Evolutionary conservation across 2,113 vertebrate genomes (phyloP).

Genomic region (Mirza zaza): DNA sequence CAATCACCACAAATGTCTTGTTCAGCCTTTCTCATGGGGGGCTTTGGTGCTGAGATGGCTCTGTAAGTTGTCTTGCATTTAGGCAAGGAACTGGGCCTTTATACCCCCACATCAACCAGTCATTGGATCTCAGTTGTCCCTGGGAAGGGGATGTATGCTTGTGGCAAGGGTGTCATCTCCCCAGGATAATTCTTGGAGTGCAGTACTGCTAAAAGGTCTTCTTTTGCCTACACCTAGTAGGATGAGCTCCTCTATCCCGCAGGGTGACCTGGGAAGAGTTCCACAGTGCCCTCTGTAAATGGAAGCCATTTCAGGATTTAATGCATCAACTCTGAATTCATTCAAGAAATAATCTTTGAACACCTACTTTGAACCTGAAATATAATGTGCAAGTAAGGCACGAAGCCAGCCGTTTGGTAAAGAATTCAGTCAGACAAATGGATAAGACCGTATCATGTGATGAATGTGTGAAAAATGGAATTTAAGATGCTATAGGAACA

Average conservation of each 20-base stretch:
- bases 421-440: not conserved
- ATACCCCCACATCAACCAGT: not conserved
- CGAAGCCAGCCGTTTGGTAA: not conserved
- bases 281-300: no score
- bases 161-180: fast-evolving
- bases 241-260: not conserved
- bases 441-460: not conserved
- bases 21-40: fast-evolving
- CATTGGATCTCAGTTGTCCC: not conserved
- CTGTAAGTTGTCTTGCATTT: not conserved
- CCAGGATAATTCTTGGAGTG: not conserved
- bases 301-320: not conserved
- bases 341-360: not conserved
- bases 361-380: not conserved
- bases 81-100: not conserved
- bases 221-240: not conserved
- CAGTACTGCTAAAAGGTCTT: not conserved
- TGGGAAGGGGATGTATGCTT: fast-evolving
- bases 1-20: not conserved
- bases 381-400: not conserved
- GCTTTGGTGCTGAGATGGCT: not conserved
- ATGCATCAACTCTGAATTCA: not conserved
- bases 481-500: not conserved
- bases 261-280: not conserved
- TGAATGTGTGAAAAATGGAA: not conserved